Evolutionary conservation across 1,140 invertebrate genomes (phyloP), one percentile per base, ranked within the genome.

Genomic region (Drosophila littoralis): DNA sequence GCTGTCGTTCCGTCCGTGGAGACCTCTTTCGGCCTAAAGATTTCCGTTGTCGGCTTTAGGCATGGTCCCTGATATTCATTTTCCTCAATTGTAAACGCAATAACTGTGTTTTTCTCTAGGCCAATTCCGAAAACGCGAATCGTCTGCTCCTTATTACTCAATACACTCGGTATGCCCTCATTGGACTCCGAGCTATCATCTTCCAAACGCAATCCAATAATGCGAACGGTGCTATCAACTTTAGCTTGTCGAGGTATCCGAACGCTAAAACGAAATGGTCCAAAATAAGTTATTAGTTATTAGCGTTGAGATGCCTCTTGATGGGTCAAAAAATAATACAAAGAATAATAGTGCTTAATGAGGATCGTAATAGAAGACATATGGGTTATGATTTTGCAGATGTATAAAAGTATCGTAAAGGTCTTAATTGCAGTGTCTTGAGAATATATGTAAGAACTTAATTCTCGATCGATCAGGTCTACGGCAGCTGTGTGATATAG

Each of bases 41-140:
- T 73, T 45, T 92, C 93, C 33, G 93, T 93, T 8, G 93, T 81
- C 2, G 94, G 92, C 58, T 94, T 93, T 64, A 93, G 92, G 81
- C 94, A 95, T 0, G 92, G 84, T 50, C 93, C 92, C 5, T 94
- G 94, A 57, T 92, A 93, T 5, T 92, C 66, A 33, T 93, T 93
- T 0, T 75, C 67, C 42, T 94, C 92, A 35, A 94, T 93, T 0
- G 96, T 97, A 79, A 97, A 96, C 0, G 95, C 94, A 45, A 98
- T 94, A 10, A 94, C 91, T 0, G 96, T 96, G 54, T 94, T 90
- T 2, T 94, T 83, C 0, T 94, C 95, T 50, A 97, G 93, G 13
- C 95, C 95, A 32, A 90, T 91, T 1, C 97, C 97, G 91, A 97
- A 97, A n/a, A 98, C 70, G 35, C 96, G 94, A 61, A 97, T 90